These are phyloP conservation scores for Phalloptychus januarius DNA, from an alignment of 2,797 vertebrate genomes.

Conservation along the genomic window DNA sequence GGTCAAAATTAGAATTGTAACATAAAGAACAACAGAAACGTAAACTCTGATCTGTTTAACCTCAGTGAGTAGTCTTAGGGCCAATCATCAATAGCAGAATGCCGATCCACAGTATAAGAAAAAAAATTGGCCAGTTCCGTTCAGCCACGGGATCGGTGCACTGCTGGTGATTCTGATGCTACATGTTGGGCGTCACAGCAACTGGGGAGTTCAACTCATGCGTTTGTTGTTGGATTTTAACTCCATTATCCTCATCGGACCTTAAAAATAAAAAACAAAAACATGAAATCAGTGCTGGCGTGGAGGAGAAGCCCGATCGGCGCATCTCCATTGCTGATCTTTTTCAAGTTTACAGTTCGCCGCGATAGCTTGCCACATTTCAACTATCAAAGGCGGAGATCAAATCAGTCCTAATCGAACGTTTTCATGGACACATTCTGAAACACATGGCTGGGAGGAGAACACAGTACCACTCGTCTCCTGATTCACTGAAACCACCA, in stretches of 20 bases:
- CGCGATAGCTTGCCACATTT: conserved; percentile 14
- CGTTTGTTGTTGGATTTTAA: background rate
- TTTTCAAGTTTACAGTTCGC: conserved; percentile 15
- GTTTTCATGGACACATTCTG: conserved; percentile 10
- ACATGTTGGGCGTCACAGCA: background rate
- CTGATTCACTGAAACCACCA: background rate
- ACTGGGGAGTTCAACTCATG: background rate
- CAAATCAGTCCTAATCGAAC: conserved; percentile 23
- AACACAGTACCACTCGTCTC: background rate
- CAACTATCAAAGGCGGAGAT: conserved; percentile 26
- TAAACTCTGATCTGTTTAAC: background rate
- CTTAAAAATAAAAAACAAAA: background rate
- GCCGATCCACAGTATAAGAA: background rate
- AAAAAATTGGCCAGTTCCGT: background rate
- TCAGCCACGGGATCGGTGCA: background rate
- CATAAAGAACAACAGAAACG: background rate
- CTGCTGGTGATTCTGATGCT: background rate
- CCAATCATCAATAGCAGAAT: background rate
- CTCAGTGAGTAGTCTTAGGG: background rate
- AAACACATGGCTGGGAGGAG: background rate
- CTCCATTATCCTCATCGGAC: background rate
- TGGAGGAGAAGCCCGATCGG: background rate
- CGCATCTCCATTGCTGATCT: background rate
- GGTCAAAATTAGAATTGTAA: background rate
- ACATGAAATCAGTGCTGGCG: background rate